Evolutionary conservation across 2,888 invertebrate species (phyloP).

Genomic region (Gymnosoma rotundatum): DNA sequence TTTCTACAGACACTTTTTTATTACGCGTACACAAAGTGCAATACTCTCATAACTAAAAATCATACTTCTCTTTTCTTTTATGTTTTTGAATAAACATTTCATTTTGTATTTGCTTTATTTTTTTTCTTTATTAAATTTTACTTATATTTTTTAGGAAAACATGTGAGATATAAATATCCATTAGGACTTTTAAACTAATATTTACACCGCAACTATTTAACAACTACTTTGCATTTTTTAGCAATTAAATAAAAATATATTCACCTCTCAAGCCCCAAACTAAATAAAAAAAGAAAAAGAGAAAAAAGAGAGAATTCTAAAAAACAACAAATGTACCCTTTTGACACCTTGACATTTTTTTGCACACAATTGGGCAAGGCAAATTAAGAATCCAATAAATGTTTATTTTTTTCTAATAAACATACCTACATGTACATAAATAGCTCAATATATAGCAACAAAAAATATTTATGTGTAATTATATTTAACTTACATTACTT

Average conservation of each 20-base stretch:
- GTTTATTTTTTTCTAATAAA: no score
- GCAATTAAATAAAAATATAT: no score
- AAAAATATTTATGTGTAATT: neutral
- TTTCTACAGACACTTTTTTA: slow-evolving; percentile 53
- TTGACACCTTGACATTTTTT: slow-evolving; percentile 62
- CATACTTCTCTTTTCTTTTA: slow-evolving; percentile 27
- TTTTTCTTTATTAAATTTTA: no score
- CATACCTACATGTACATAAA: neutral
- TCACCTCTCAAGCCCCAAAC: no score
- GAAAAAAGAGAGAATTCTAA: neutral
- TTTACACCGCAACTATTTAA: no score
- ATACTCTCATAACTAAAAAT: slow-evolving; percentile 48
- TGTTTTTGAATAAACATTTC: neutral
- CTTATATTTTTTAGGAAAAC: no score
- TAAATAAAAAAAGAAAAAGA: neutral
- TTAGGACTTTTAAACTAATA: no score
- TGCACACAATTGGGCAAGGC: slow-evolving; percentile 24
- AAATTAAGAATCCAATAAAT: no score
- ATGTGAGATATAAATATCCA: no score
- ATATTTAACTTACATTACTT: slow-evolving; percentile 66
- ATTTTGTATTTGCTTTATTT: neutral
- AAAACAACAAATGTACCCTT: slow-evolving; percentile 43
- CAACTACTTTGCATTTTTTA: no score
- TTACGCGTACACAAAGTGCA: slow-evolving; percentile 53
- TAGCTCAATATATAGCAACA: neutral